Percentiles rank a stretch among this genome's conserved stretches.
Evolutionary conservation across 1,140 invertebrate genomes (phyloP).

Genomic region (Chionoecetes opilio): DNA sequence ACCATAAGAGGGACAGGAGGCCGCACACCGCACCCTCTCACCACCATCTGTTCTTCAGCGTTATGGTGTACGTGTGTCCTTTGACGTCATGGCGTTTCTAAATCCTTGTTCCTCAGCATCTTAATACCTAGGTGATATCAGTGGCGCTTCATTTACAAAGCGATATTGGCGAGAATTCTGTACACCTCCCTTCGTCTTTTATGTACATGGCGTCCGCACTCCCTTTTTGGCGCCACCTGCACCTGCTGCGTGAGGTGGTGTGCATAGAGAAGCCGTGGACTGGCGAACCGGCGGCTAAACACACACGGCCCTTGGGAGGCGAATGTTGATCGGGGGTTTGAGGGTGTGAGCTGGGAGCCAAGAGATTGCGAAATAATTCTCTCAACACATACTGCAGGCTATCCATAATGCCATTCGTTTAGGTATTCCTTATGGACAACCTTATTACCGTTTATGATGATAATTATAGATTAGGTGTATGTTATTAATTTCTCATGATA

Average conservation of each 20-base stretch:
- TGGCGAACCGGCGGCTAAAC: background rate
- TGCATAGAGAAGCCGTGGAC: background rate
- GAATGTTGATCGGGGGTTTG: conserved; percentile 15
- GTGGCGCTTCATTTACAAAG: background rate
- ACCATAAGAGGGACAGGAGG: background rate
- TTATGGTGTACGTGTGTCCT: background rate
- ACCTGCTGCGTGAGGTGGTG: background rate
- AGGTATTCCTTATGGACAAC: background rate
- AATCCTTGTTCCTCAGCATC: background rate
- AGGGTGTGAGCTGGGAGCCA: background rate
- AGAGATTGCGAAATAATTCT: background rate
- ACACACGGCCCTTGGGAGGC: background rate
- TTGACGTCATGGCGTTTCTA: background rate
- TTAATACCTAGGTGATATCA: background rate
- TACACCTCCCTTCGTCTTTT: background rate
- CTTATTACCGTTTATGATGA: background rate
- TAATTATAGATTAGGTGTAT: background rate
- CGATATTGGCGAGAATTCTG: background rate
- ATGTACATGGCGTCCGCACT: background rate
- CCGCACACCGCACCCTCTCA: background rate
- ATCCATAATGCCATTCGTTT: background rate
- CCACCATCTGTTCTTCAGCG: background rate
- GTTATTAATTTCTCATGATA: background rate
- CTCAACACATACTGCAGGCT: background rate
- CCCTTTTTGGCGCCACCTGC: background rate